Percentiles rank a stretch among this genome's conserved stretches.
Conservation (phyloP, 2,888 invertebrate genomes). For the Pocota personata region DNA sequence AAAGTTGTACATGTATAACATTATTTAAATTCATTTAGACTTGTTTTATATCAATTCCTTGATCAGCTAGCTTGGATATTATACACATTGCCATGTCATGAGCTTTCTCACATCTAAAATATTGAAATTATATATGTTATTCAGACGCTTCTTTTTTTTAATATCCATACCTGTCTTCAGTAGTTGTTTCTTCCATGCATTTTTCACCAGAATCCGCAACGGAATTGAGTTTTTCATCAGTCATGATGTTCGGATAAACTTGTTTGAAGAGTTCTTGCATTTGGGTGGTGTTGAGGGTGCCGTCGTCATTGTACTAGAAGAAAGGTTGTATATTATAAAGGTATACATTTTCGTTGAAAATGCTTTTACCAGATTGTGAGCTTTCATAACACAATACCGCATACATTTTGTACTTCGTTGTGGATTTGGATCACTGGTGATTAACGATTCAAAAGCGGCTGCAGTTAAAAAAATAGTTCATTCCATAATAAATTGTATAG, state of each 20-base stretch:
- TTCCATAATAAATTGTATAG: not conserved
- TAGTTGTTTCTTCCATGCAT: not conserved
- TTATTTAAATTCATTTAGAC: not conserved
- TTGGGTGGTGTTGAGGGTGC: constrained; percentile 14
- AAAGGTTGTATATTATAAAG: too few species aligned
- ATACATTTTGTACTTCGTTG: constrained; percentile 34
- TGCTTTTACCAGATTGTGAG: constrained; percentile 26
- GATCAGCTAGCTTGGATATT: constrained; percentile 4
- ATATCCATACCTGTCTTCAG: constrained; percentile 19
- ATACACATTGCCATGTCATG: constrained; percentile 34
- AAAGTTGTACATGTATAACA: too few species aligned
- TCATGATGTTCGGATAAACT: not conserved
- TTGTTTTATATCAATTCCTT: constrained; percentile 23
- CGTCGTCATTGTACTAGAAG: constrained; percentile 36
- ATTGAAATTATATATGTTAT: not conserved
- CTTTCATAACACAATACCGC: constrained; percentile 43
- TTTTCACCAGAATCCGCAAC: not conserved
- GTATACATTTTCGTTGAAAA: not conserved
- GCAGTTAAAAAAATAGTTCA: not conserved
- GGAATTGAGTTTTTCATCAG: constrained; percentile 1
- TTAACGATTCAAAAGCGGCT: constrained; percentile 47
- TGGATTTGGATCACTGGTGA: constrained; percentile 41
- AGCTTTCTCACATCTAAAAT: constrained; percentile 41
- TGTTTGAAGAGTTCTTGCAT: constrained; percentile 28
- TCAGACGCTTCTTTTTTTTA: not conserved